Percentiles rank a stretch among this genome's conserved stretches.
Evolutionary conservation across 2,797 vertebrate species (phyloP).

Genomic region (Protosalanx chinensis): DNA sequence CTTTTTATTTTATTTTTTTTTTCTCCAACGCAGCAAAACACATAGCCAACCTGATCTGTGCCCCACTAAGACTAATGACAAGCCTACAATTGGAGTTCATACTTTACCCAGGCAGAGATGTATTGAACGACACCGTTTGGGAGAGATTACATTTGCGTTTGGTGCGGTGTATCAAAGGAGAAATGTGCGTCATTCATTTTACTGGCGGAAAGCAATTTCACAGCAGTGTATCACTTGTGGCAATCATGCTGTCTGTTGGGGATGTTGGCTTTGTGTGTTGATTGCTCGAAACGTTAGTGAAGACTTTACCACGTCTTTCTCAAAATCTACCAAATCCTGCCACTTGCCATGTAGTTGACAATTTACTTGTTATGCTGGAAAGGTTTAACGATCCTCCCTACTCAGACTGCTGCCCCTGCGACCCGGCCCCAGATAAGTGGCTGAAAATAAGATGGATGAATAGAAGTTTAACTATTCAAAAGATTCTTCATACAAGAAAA

Average conservation of each 20-base stretch:
- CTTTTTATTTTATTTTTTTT: too few relatives aligned
- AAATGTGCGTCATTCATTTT: conserved; percentile 70
- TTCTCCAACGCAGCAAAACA: neutral
- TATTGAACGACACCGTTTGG: conserved; percentile 40
- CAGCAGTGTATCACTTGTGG: conserved; percentile 58
- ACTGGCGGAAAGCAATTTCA: conserved; percentile 61
- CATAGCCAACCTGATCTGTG: neutral
- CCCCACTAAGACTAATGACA: conserved; percentile 34
- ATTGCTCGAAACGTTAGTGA: neutral
- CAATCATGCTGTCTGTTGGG: conserved; percentile 46
- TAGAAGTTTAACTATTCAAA: conserved; percentile 9
- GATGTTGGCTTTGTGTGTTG: conserved; percentile 25
- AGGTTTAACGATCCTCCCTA: too few relatives aligned
- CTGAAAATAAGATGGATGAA: too few relatives aligned
- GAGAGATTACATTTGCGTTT: conserved; percentile 67
- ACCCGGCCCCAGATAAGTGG: too few relatives aligned
- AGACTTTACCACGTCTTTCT: neutral
- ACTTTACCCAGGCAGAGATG: conserved; percentile 33
- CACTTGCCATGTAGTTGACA: conserved; percentile 31
- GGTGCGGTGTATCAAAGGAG: conserved; percentile 63
- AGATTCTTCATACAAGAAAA: neutral
- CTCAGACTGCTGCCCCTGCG: too few relatives aligned
- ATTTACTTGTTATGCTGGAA: conserved; percentile 37
- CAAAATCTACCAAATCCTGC: conserved; percentile 33
- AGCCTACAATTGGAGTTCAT: conserved; percentile 14